These are phyloP conservation scores for Cephus sareptanus DNA, from an alignment of 2,888 invertebrate species.

Conservation along the genomic window DNA sequence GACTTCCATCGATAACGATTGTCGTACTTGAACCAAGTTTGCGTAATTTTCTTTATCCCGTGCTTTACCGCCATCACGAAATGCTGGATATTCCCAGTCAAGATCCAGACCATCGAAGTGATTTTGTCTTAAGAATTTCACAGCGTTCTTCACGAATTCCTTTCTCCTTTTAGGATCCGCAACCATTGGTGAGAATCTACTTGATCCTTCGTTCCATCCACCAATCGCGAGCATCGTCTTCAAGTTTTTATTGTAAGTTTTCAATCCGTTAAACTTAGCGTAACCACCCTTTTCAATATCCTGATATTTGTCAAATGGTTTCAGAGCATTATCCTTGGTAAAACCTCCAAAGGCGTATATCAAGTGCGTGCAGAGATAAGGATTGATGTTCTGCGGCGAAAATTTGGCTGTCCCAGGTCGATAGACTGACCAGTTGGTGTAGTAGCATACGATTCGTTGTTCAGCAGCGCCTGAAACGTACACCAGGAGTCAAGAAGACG, in stretches of 20 bases:
- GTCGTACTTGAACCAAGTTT: constrained; percentile 78
- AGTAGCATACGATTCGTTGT: constrained; percentile 88
- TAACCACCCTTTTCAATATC: constrained; percentile 97
- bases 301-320: constrained; percentile 95
- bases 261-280: constrained; percentile 92
- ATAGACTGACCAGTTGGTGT: constrained; percentile 95
- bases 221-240: constrained; percentile 93
- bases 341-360: constrained; percentile 94
- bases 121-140: constrained; percentile 89
- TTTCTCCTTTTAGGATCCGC: constrained; percentile 80
- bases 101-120: constrained; percentile 94
- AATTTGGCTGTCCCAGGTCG: constrained; percentile 91
- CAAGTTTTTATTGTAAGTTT: constrained; percentile 91
- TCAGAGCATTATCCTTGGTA: constrained; percentile 89
- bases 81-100: constrained; percentile 92
- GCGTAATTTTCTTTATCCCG: constrained; percentile 91
- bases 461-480: constrained; percentile 68
- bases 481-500: background rate
- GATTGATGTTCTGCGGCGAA: constrained; percentile 94
- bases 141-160: constrained; percentile 84
- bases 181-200: constrained; percentile 89
- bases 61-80: constrained; percentile 76
- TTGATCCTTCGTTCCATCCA: constrained; percentile 94
- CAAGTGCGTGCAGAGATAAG: constrained; percentile 92
- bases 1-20: background rate